These are phyloP conservation scores for Gadus chalcogrammus DNA, from an alignment of 2,113 vertebrate genomes.

Conservation along the genomic window DNA sequence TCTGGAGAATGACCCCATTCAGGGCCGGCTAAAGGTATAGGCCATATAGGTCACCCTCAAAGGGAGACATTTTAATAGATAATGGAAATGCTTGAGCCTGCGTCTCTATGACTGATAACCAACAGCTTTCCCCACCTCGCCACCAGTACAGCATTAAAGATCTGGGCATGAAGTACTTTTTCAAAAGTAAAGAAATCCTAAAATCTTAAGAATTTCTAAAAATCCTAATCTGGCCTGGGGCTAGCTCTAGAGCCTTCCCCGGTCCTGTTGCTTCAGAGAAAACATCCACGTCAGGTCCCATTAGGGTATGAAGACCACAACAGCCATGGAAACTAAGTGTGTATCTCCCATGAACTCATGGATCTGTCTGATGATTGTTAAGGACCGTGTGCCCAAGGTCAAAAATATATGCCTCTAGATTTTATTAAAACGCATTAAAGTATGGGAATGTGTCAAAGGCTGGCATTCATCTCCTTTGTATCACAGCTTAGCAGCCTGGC, in stretches of 20 bases:
- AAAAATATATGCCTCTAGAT: conserved; percentile 16
- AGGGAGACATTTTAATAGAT: too few species aligned
- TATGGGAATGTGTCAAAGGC: neutral
- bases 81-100: too few species aligned
- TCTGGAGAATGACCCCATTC: conserved; percentile 26
- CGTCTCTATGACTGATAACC: too few species aligned
- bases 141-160: too few species aligned
- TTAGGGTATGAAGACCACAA: conserved; percentile 38
- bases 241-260: conserved; percentile 11
- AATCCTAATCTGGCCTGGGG: neutral
- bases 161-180: too few species aligned
- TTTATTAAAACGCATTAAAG: neutral
- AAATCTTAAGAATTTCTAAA: neutral
- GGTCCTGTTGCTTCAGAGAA: conserved; percentile 36
- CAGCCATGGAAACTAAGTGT: conserved; percentile 10
- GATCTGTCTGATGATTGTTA: conserved; percentile 35
- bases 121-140: too few species aligned
- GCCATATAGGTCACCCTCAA: too few species aligned
- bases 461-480: neutral
- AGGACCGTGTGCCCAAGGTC: conserved; percentile 22
- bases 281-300: conserved; percentile 47
- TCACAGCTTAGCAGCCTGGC: neutral
- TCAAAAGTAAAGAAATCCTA: too few species aligned
- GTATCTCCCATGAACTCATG: conserved; percentile 44
- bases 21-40: too few species aligned